Percentiles rank a stretch among this genome's conserved stretches.
phyloP scores from a whole-genome alignment of 2,113 vertebrate genomes.

The Gadus chalcogrammus region DNA sequence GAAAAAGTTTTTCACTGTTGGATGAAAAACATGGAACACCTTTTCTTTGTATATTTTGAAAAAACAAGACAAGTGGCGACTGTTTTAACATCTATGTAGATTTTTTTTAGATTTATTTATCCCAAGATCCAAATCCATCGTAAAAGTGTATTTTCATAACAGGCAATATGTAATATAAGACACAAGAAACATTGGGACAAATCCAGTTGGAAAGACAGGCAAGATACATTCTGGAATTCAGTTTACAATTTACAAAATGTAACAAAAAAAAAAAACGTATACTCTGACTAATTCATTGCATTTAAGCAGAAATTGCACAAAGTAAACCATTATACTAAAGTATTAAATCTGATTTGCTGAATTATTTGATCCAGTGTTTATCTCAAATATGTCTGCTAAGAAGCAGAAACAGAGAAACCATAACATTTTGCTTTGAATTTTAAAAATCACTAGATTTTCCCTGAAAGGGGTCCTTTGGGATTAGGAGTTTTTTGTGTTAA shows the following conservation, averaged over 20 bases:
- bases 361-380: not conserved
- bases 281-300: slow-evolving; percentile 35
- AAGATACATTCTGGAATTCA: slow-evolving; percentile 31
- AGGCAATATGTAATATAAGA: slow-evolving; percentile 45
- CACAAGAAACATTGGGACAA: slow-evolving; percentile 39
- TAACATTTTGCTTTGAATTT: not conserved
- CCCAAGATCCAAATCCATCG: slow-evolving; percentile 48
- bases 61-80: not conserved
- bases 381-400: slow-evolving; percentile 28
- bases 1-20: no score
- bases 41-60: not conserved
- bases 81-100: slow-evolving; percentile 30
- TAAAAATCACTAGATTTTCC: no score
- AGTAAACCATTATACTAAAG: slow-evolving; percentile 19
- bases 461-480: no score
- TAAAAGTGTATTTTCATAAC: slow-evolving; percentile 47
- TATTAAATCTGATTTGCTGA: no score
- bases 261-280: slow-evolving; percentile 15
- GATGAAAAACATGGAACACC: not conserved
- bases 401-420: slow-evolving; percentile 14
- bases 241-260: slow-evolving; percentile 27
- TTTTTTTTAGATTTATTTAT: slow-evolving; percentile 33
- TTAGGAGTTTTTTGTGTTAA: no score
- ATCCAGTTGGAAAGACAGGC: slow-evolving; percentile 25
- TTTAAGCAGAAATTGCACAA: slow-evolving; percentile 47